phyloP scores from a whole-genome alignment of 2,888 invertebrate species.

The Tenthredo distinguenda region DNA sequence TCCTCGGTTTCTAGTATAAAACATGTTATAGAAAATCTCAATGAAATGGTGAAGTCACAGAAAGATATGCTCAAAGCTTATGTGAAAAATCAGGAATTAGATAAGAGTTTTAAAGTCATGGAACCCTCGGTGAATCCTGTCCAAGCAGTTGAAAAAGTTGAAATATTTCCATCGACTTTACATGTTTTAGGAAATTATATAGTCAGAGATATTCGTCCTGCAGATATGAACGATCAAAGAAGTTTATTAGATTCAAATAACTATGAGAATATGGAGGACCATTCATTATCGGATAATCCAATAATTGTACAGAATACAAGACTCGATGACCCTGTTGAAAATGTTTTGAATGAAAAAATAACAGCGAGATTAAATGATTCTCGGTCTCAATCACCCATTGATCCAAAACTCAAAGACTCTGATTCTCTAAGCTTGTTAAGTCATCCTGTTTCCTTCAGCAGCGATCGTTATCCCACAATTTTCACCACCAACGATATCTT shows the following conservation, averaged over 20 bases:
- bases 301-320: background rate
- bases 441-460: background rate
- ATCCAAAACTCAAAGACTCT: background rate
- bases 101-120: background rate
- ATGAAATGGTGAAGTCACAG: conserved; percentile 36
- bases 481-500: background rate
- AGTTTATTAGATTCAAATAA: conserved; percentile 26
- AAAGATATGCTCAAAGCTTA: conserved; percentile 25
- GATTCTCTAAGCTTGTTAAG: background rate
- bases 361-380: background rate
- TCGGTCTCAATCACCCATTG: background rate
- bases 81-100: conserved; percentile 30
- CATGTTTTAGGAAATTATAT: conserved; percentile 45
- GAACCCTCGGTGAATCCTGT: background rate
- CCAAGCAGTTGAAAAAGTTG: conserved; percentile 25
- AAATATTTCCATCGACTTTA: conserved; percentile 46
- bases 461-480: conserved; percentile 2
- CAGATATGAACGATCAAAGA: background rate
- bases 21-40: conserved; percentile 29
- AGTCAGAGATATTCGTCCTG: conserved; percentile 28
- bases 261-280: background rate
- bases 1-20: conserved; percentile 35
- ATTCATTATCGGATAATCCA: background rate
- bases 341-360: conserved; percentile 1
- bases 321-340: background rate